Evolutionary conservation across 2,113 vertebrate species (phyloP), one percentile per base, ranked within the genome.

Genomic region (Seriola quinqueradiata): DNA sequence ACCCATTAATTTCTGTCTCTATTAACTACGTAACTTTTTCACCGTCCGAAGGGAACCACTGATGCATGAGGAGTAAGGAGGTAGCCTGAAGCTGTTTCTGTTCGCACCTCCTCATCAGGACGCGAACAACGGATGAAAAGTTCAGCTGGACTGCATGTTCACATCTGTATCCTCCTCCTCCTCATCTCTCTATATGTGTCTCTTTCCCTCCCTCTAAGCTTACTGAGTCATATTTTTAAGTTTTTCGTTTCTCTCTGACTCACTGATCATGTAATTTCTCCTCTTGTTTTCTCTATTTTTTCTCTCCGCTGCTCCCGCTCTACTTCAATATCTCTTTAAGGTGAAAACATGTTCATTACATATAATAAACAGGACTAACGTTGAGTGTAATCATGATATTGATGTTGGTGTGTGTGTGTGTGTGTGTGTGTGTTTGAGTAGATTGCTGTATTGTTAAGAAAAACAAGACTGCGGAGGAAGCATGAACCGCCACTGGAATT

Each of bases 81-180:
- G 67, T 17, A 76, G 76, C 40, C 77, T 73, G 1, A 28, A 73
- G 57, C 67, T 16, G 21, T 73, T 69, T 83, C 34, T 70, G 50
- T 69, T 80, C 11, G 4, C 57, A 59, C 68, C 58, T 70, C 46
- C 71, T 75, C 75, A 55, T 75, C 8, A 1, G 36, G 11, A 75
- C n/a, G 8, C 54, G 60, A 44, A 60, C 55, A 40, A 4, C 2
- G 1, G 46, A 59, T 57, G 23, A 81, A 68, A 40, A 42, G 25
- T 61, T 69, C 40, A 50, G 44, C 25, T 34, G 57, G 36, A 61
- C 69, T 28, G 3, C 19, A 19, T 55, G 57, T 76, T 68, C 34
- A 34, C 16, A 46, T 19, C 55, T 63, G 13, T 25, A 68, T 68
- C 77, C 23, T 64, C 72, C 59, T 75, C 44, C 25, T 70, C 75